Percentiles rank a stretch among this genome's conserved stretches.
Evolutionary conservation across 2,797 vertebrate genomes (phyloP).

Genomic region (Tangara arthus): DNA sequence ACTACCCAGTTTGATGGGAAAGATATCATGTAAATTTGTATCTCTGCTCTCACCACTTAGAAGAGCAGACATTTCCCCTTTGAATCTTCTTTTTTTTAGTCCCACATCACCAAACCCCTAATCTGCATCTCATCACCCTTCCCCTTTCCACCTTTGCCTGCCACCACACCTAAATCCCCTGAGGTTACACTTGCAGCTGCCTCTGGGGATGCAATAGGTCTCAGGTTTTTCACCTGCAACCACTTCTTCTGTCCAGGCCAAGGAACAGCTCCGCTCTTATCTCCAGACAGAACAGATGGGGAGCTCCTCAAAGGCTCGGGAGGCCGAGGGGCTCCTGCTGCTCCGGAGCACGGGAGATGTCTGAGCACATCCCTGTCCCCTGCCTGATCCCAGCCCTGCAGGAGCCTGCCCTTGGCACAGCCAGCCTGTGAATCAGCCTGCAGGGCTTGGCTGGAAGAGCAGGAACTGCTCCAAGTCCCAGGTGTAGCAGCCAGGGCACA

Average conservation of each 20-base stretch:
- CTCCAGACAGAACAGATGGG: not conserved
- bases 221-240: not conserved
- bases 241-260: not conserved
- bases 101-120: not conserved
- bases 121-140: not conserved
- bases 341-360: rapidly evolving
- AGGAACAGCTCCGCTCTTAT: rapidly evolving
- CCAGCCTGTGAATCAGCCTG: not conserved
- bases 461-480: not conserved
- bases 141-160: not conserved
- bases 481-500: not conserved
- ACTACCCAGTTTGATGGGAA: not conserved
- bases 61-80: not conserved
- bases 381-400: not conserved
- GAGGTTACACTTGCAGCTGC: not conserved
- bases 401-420: not conserved
- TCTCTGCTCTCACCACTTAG: not conserved
- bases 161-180: not conserved
- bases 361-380: not conserved
- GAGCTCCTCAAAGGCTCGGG: not conserved
- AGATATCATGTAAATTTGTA: not conserved
- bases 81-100: not conserved
- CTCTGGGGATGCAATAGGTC: not conserved
- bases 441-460: not conserved
- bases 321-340: not conserved